These are phyloP conservation scores for Trinorchestia longiramus DNA, from an alignment of 1,140 invertebrate genomes.

Conservation along the genomic window DNA sequence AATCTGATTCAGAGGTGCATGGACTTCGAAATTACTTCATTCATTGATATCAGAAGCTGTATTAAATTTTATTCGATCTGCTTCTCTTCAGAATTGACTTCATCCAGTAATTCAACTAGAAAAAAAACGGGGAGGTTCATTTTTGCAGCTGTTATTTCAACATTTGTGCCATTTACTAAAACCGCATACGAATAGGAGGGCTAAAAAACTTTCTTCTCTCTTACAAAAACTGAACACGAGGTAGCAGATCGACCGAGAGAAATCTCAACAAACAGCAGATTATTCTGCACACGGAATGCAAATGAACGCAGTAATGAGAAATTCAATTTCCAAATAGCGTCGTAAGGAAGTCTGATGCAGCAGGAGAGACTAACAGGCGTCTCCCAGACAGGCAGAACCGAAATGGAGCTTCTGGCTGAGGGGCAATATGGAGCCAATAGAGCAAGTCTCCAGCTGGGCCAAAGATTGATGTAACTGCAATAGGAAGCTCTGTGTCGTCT, in stretches of 20 bases:
- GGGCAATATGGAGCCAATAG: background rate
- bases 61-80: too few species aligned
- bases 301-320: background rate
- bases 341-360: background rate
- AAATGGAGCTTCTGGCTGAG: background rate
- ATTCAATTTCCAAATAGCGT: background rate
- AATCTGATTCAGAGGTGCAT: too few species aligned
- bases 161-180: background rate
- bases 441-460: background rate
- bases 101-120: too few species aligned
- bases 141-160: background rate
- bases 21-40: too few species aligned
- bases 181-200: background rate
- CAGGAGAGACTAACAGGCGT: background rate
- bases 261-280: background rate
- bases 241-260: background rate
- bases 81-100: too few species aligned
- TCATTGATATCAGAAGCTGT: too few species aligned
- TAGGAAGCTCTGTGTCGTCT: background rate
- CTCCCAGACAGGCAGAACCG: background rate
- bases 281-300: background rate
- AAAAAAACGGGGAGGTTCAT: background rate
- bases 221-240: background rate
- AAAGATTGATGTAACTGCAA: constrained; percentile 1
- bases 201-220: background rate